phyloP scores from a whole-genome alignment of 2,888 invertebrate genomes.

The Linyphia triangularis region DNA sequence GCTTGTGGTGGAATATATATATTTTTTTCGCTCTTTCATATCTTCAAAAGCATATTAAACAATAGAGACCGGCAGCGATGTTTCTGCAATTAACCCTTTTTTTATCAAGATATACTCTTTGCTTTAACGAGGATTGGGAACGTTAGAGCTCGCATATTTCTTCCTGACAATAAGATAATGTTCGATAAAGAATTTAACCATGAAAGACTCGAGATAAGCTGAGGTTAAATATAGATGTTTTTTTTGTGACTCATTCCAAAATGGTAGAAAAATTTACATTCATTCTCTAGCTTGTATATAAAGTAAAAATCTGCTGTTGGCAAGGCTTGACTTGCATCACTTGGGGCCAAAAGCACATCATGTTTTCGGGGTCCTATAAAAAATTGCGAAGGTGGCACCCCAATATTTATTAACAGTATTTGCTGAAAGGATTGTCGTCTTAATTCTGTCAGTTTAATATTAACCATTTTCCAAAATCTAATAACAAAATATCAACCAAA shows the following conservation, averaged over 20 bases:
- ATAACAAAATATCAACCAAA: too few relatives aligned
- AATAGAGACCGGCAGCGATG: not conserved
- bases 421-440: too few relatives aligned
- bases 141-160: not conserved
- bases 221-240: not conserved
- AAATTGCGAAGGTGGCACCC: too few relatives aligned
- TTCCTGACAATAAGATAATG: not conserved
- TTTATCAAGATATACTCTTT: not conserved
- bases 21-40: not conserved
- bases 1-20: not conserved
- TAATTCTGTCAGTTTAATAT: too few relatives aligned
- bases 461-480: too few relatives aligned
- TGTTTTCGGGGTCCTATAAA: too few relatives aligned
- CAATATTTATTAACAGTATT: too few relatives aligned
- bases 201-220: not conserved
- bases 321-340: too few relatives aligned
- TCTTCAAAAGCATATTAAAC: conserved; percentile 2
- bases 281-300: too few relatives aligned
- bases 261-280: not conserved
- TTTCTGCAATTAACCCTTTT: not conserved
- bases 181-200: not conserved
- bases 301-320: too few relatives aligned
- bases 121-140: not conserved
- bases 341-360: too few relatives aligned
- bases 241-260: not conserved